Base-by-base conservation (phyloP, 2,888 invertebrate species). In the Drosophila prolongata region DNA sequence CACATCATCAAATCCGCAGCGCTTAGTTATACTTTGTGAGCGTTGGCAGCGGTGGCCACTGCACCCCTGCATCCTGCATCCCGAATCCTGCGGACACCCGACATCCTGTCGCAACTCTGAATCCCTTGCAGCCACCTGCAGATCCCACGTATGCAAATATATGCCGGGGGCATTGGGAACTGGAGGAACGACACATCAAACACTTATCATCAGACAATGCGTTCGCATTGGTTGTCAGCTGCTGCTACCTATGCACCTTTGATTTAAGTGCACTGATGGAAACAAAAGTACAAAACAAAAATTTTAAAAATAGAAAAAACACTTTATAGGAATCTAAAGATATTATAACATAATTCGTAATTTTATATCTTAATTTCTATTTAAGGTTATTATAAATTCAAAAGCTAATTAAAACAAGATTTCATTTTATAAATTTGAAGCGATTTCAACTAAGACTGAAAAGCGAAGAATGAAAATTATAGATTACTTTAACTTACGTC, bases 1-100 rank as follows among this genome's bases (percentile, higher is more conserved):
- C 88, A 89, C 89, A 89, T 90, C 88, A 87, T 88, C 85, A 88
- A 90, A 90, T 88, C 89, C 87, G 65, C 70, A 81, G 65, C 84
- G 81, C 80, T 87, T 87, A 77, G 89, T 79, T 87, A 75, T 80
- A 79, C 81, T 89, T 80, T 83, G 59, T 58, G 50, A 57, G 37
- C 37, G 46, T 14, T 42, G 72, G 46, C 35, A 53, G 42, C 50
- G 35, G 44, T 34, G 34, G 47, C 47, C 6, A 16, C 76, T 59
- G 75, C 71, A 75, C 40, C 74, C 60, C 72, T 71, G 68, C 75
- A 61, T 60, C 49, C 55, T 69, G 75, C 58, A 70, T 43, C 43
- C 42, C 5, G 35, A 13, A 44, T 34, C 37, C 66, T 37, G 53
- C 34, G 62, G 40, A 62, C 61, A 19, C 71, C 54, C 70, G 64